Evolutionary conservation across 2,888 invertebrate species (phyloP).

Genomic region (Andrena chrysosceles): DNA sequence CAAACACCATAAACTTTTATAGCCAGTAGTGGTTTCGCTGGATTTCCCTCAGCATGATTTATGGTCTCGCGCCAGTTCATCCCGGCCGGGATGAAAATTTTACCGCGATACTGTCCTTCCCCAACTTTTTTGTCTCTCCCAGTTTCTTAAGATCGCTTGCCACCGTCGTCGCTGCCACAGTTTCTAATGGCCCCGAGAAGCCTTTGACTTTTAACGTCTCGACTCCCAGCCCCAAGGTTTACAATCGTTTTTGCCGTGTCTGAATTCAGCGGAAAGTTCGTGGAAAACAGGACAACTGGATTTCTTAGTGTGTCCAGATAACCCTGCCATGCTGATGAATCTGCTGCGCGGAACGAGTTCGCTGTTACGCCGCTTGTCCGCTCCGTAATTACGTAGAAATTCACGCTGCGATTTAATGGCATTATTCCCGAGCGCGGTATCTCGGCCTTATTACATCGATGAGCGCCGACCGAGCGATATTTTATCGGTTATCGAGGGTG

Average conservation of each 20-base stretch:
- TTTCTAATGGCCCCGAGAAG: conserved; percentile 20
- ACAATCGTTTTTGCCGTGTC: background rate
- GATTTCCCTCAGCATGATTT: conserved; percentile 80
- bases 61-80: conserved; percentile 73
- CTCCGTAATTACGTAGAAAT: conserved; percentile 44
- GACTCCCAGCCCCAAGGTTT: background rate
- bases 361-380: conserved; percentile 14
- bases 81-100: conserved; percentile 53
- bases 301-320: background rate
- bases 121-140: conserved; percentile 28
- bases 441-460: conserved; percentile 41
- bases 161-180: conserved; percentile 26
- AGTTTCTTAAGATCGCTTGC: conserved; percentile 17
- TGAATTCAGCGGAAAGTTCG: background rate
- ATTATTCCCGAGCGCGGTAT: conserved; percentile 33
- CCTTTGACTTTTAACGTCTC: conserved; percentile 44
- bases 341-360: background rate
- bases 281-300: background rate
- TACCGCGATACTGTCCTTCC: conserved; percentile 51
- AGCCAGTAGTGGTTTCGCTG: conserved; percentile 81
- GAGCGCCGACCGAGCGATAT: conserved; percentile 21
- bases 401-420: conserved; percentile 54
- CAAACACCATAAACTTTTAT: conserved; percentile 82
- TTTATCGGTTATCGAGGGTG: conserved; percentile 28
- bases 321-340: background rate